phyloP scores from a whole-genome alignment of 2,888 invertebrate species.

The Carcina quercana region DNA sequence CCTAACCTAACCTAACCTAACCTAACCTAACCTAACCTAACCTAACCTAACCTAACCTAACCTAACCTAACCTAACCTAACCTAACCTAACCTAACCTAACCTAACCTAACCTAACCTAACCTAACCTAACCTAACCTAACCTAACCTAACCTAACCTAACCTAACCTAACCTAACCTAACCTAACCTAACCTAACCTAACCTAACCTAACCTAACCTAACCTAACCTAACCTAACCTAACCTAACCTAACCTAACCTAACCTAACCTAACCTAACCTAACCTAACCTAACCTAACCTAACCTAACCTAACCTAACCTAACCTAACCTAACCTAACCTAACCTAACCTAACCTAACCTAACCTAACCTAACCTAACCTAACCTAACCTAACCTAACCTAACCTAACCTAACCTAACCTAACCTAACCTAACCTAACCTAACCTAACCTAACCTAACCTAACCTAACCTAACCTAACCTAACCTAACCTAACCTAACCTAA shows the following conservation, averaged over 20 bases:
- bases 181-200: slow-evolving; percentile 6
- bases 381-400: slow-evolving; percentile 6
- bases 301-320: slow-evolving; percentile 6
- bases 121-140: slow-evolving; percentile 6
- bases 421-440: slow-evolving; percentile 6
- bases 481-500: slow-evolving; percentile 8
- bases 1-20: slow-evolving; percentile 8
- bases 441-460: slow-evolving; percentile 6
- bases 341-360: slow-evolving; percentile 6
- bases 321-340: slow-evolving; percentile 6
- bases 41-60: slow-evolving; percentile 6
- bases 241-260: slow-evolving; percentile 6
- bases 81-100: slow-evolving; percentile 9
- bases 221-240: slow-evolving; percentile 6
- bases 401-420: slow-evolving; percentile 6
- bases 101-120: slow-evolving; percentile 7
- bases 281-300: slow-evolving; percentile 6
- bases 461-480: slow-evolving; percentile 6
- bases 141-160: slow-evolving; percentile 6
- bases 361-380: slow-evolving; percentile 6
- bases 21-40: slow-evolving; percentile 9
- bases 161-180: slow-evolving; percentile 6
- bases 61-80: slow-evolving; percentile 8
- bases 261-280: slow-evolving; percentile 6
- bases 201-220: slow-evolving; percentile 6